Evolutionary conservation across 2,888 invertebrate genomes (phyloP).

Genomic region (Microctonus brassicae): DNA sequence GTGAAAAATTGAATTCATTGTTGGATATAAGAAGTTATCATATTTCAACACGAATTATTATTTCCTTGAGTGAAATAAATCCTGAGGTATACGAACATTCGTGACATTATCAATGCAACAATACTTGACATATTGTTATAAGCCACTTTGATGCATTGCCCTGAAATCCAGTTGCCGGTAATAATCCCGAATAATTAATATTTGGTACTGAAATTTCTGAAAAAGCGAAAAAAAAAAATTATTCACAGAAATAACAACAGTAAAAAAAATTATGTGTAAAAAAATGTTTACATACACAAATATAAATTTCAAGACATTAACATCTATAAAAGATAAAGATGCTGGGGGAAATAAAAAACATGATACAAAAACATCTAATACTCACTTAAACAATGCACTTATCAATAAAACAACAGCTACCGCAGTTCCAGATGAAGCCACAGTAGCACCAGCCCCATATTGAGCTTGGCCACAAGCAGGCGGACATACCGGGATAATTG

Average conservation of each 20-base stretch:
- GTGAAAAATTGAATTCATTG: too few relatives aligned
- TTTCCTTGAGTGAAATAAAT: background rate
- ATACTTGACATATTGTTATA: slow-evolving; percentile 50
- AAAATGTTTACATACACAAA: background rate
- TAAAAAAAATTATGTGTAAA: background rate
- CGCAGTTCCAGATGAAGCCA: slow-evolving; percentile 69
- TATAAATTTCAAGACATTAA: too few relatives aligned
- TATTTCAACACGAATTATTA: background rate
- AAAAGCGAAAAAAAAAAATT: slow-evolving; percentile 24
- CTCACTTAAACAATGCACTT: slow-evolving; percentile 70
- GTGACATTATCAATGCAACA: slow-evolving; percentile 12
- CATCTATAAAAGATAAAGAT: too few relatives aligned
- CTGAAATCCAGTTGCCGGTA: slow-evolving; percentile 69
- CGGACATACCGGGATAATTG: slow-evolving; percentile 92
- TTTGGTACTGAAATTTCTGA: slow-evolving; percentile 80
- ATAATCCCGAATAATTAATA: slow-evolving; percentile 79
- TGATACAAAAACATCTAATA: slow-evolving; percentile 37
- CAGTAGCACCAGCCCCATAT: slow-evolving; percentile 74
- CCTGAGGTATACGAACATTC: background rate
- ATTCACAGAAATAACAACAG: background rate
- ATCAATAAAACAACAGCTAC: slow-evolving; percentile 71
- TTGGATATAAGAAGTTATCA: background rate
- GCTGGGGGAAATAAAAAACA: background rate
- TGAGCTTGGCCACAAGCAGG: slow-evolving; percentile 87
- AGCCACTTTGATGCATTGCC: slow-evolving; percentile 57